These are phyloP conservation scores for Labia minor DNA, from an alignment of 2,888 invertebrate genomes.

Conservation along the genomic window DNA sequence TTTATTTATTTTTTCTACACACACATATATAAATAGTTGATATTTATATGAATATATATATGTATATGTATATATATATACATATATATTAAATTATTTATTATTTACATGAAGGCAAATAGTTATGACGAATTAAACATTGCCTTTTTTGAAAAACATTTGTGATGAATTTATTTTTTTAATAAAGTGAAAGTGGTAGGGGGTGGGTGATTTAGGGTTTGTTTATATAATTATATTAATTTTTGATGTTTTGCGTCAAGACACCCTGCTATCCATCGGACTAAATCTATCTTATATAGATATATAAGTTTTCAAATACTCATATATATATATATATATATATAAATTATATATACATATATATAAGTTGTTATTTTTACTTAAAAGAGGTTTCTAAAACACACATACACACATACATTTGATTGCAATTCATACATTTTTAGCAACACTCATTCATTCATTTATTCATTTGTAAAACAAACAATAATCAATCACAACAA, in stretches of 20 bases:
- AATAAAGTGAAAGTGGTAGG: not conserved
- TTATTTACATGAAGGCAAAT: conserved; percentile 14
- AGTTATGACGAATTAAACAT: conserved; percentile 26
- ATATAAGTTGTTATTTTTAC: not conserved
- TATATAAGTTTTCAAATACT: conserved; percentile 20
- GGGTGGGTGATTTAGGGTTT: not conserved
- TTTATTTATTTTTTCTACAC: not conserved
- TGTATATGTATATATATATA: not conserved
- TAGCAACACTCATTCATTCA: not conserved
- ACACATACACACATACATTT: not conserved
- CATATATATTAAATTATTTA: too few relatives aligned
- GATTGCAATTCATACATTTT: not conserved
- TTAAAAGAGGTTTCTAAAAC: not conserved
- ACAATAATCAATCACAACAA: too few relatives aligned
- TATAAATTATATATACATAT: conserved; percentile 19
- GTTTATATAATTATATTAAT: too few relatives aligned
- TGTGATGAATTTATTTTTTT: not conserved
- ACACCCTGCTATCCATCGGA: not conserved
- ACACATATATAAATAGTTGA: not conserved
- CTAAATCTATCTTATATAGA: not conserved
- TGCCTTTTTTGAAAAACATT: conserved; percentile 20
- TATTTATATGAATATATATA: not conserved
- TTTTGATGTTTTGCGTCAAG: not conserved
- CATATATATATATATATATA: conserved; percentile 24
- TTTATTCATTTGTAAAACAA: too few relatives aligned